Conservation (phyloP, 37 sponge, comb jelly and placozoan species). For the Eunapius fragilis region DNA sequence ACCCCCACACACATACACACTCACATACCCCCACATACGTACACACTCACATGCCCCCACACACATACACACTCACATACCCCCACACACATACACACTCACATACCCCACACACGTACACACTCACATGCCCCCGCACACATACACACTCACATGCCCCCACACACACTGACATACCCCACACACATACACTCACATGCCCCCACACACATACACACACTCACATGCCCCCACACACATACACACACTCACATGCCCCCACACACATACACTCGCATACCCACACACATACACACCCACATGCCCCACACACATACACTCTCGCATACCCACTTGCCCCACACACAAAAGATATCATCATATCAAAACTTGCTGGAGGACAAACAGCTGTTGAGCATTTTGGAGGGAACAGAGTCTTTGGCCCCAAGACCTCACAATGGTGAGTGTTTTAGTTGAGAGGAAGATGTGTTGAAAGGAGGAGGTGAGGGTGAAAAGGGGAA, state of each 20-base stretch:
- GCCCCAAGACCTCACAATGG: background rate
- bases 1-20: too few species aligned
- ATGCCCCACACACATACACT: background rate
- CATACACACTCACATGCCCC: constrained; percentile 23
- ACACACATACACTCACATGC: constrained; percentile 1
- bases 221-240: background rate
- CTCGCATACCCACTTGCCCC: constrained; percentile 7
- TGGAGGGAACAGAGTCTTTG: constrained; percentile 6
- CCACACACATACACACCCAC: background rate
- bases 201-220: constrained; percentile 16
- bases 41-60: constrained; percentile 3
- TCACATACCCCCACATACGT: too few species aligned
- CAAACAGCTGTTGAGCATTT: constrained; percentile 20
- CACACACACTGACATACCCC: background rate
- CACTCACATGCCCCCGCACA: constrained; percentile 13
- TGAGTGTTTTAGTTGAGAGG: background rate
- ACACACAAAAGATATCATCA: background rate
- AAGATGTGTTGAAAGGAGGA: too few species aligned
- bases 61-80: constrained; percentile 27
- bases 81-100: constrained; percentile 20
- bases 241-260: constrained; percentile 3
- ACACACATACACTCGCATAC: constrained; percentile 34
- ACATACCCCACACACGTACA: background rate
- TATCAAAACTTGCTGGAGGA: constrained; percentile 25
- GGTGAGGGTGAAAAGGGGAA: too few species aligned